Base-by-base conservation (phyloP, 2,888 invertebrate genomes). In the Drosophila lutescens region DNA sequence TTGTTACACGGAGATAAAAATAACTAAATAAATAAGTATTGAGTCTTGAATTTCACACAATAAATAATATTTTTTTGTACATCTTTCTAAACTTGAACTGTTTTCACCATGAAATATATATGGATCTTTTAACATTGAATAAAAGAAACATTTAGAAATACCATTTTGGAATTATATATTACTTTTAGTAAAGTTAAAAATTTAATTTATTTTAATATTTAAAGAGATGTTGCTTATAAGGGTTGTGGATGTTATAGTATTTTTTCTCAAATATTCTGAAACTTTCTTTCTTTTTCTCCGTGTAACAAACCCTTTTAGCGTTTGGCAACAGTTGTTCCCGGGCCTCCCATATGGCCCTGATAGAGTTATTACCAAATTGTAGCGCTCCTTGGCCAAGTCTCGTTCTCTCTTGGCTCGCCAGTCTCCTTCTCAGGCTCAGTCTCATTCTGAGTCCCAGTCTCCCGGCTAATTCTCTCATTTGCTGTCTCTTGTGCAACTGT, bases 361-460 rank as follows among this genome's bases (percentile, higher is more conserved):
- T 91, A 91, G 91, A 91, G 91, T 91, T 91, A 92, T 91, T 91
- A 92, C 91, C 88, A 84, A 90, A 91, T 88, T 88, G 79, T 79
- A 77, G 78, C 78, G 73, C 83, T 62, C 50, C 36, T 50, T 63
- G 32, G 55, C 54, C 49, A 30, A 50, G 43, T 53, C 57, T 47
- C 78, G 59, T 77, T 85, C 86, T 86, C 51, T 61, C 36, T 60
- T 49, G 26, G 26, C 26, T 26, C 26, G 26, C 26, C 26, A 26
- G 26, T 26, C 26, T 26, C 26, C 26, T 26, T 26, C 2, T 43
- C 43, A 43, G 23, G 43, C 17, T 41, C 41, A 15, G 9, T 17
- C 17, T 17, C 40, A 15, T 40, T 40, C 40, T 17, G 9, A 40
- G 9, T 40, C 40, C 10, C 17, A 17, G 49, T 54, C 40, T 44